These are phyloP conservation scores for Chelonia mydas DNA, from an alignment of 2,797 vertebrate genomes.

Conservation along the genomic window DNA sequence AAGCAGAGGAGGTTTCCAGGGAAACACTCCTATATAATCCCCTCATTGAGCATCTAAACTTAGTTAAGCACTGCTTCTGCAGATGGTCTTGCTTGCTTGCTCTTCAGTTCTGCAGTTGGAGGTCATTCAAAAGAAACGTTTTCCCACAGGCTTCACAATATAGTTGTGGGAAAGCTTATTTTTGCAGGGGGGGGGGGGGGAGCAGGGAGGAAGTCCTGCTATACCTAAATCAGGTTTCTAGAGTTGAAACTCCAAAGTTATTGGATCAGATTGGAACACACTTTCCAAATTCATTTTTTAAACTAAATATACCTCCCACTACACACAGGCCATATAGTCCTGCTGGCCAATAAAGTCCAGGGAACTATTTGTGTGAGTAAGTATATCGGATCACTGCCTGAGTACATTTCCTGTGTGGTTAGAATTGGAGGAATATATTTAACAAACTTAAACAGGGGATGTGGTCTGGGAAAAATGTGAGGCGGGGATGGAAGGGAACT, in stretches of 20 bases:
- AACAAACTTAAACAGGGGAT: background rate
- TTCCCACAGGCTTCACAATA: background rate
- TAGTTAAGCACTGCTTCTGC: background rate
- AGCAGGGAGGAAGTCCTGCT: too few species aligned
- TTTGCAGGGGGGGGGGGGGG: too few species aligned
- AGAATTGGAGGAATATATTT: background rate
- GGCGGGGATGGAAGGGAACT: background rate
- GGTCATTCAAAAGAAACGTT: background rate
- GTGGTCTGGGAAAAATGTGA: background rate
- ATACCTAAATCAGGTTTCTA: background rate
- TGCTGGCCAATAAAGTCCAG: background rate
- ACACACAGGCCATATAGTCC: background rate
- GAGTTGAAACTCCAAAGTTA: background rate
- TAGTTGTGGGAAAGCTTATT: too few species aligned
- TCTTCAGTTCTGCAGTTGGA: background rate
- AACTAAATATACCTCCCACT: too few species aligned
- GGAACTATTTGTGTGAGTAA: background rate
- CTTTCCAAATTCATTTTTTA: background rate
- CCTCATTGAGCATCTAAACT: accelerated
- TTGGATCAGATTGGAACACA: background rate
- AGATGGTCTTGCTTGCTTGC: background rate
- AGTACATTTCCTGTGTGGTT: background rate
- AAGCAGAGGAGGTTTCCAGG: background rate
- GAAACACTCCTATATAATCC: accelerated
- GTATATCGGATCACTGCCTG: background rate